Evolutionary conservation across 2,797 vertebrate species (phyloP).

Genomic region (Phrynocephalus vlangalii): DNA sequence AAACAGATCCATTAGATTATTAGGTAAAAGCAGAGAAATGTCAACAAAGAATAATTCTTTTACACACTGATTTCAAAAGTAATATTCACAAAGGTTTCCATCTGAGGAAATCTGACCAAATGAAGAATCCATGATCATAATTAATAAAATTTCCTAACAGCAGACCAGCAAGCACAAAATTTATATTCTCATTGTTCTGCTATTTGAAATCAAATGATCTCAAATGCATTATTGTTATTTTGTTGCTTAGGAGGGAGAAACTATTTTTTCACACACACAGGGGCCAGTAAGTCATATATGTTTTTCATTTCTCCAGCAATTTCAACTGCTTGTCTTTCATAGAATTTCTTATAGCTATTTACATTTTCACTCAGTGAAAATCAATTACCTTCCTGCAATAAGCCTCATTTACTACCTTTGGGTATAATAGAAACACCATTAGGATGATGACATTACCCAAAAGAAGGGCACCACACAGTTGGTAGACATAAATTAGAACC

Average conservation of each 20-base stretch:
- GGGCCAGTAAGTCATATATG: constrained; percentile 75
- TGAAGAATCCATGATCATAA: constrained; percentile 57
- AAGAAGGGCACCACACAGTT: constrained; percentile 95
- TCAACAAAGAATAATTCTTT: constrained; percentile 59
- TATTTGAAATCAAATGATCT: constrained; percentile 74
- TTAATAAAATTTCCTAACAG: constrained; percentile 72
- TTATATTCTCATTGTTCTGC: constrained; percentile 72
- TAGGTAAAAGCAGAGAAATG: constrained; percentile 54
- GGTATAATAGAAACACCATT: constrained; percentile 98
- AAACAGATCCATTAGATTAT: constrained; percentile 52
- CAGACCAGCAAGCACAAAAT: constrained; percentile 74
- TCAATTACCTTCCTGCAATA: constrained; percentile 90
- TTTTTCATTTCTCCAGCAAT: constrained; percentile 76
- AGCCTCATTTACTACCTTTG: constrained; percentile 97
- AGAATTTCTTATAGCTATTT: constrained; percentile 86
- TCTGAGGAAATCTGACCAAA: constrained; percentile 70
- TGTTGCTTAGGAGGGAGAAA: constrained; percentile 62
- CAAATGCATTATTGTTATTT: constrained; percentile 71
- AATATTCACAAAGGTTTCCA: constrained; percentile 63
- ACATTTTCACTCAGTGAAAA: constrained; percentile 88
- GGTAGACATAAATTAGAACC: constrained; percentile 93
- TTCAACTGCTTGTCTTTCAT: constrained; percentile 82
- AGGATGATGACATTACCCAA: constrained; percentile 94
- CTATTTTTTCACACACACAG: constrained; percentile 71
- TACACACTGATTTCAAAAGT: constrained; percentile 53